phyloP scores from a whole-genome alignment of 1,140 invertebrate genomes.

The Chlorops oryzae region DNA sequence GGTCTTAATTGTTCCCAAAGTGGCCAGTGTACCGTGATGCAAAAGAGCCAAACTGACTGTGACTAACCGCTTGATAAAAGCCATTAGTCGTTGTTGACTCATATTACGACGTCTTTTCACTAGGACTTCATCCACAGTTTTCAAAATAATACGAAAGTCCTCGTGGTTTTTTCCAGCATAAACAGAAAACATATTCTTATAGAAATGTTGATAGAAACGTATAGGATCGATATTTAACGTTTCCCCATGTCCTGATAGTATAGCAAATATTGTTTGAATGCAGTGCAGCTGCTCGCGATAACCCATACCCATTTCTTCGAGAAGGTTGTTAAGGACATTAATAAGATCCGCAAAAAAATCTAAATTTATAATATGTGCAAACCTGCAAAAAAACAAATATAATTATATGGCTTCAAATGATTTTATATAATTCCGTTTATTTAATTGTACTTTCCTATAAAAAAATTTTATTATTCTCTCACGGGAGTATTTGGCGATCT shows the following conservation, averaged over 20 bases:
- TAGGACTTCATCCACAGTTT: conserved; percentile 64
- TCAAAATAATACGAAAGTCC: conserved; percentile 59
- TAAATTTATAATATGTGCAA: conserved; percentile 91
- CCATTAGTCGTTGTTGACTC: conserved; percentile 65
- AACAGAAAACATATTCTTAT: conserved; percentile 59
- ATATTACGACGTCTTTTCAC: conserved; percentile 66
- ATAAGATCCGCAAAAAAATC: conserved; percentile 94
- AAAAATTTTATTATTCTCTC: too few species aligned
- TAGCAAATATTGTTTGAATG: conserved; percentile 82
- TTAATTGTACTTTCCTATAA: too few species aligned
- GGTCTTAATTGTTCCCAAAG: conserved; percentile 63
- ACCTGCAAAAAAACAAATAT: conserved; percentile 65
- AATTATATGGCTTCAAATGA: too few species aligned
- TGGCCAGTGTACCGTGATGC: conserved; percentile 63
- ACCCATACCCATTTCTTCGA: conserved; percentile 60
- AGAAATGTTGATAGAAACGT: conserved; percentile 76
- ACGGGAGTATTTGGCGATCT: too few species aligned
- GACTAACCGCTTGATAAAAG: conserved; percentile 76
- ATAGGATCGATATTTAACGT: conserved; percentile 83
- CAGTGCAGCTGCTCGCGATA: conserved; percentile 74
- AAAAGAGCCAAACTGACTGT: conserved; percentile 64
- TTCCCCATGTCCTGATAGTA: conserved; percentile 82
- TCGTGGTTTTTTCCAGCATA: conserved; percentile 56
- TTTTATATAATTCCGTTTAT: too few species aligned
- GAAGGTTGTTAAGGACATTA: conserved; percentile 65